These are phyloP conservation scores for Berghia stephanieae DNA, from an alignment of 1,140 invertebrate genomes.

Conservation along the genomic window DNA sequence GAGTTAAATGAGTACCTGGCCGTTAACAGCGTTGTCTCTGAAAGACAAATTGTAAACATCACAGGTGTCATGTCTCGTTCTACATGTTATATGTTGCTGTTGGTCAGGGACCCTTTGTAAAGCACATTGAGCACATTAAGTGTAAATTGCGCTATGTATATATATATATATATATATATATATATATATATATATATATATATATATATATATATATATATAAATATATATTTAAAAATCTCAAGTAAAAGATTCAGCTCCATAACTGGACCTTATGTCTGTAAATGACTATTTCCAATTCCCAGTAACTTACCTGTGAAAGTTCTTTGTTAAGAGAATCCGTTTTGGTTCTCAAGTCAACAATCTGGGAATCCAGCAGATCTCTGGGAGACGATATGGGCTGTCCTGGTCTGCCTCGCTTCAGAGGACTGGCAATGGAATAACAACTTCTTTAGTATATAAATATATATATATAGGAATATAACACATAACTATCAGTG, in stretches of 20 bases:
- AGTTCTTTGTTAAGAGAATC: conserved; percentile 54
- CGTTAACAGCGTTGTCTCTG: no score
- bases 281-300: neutral
- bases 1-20: no score
- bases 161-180: neutral
- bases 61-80: no score
- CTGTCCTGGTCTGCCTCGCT: conserved; percentile 21
- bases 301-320: conserved; percentile 41
- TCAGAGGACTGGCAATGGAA: conserved; percentile 24
- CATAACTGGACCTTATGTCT: no score
- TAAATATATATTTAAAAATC: neutral
- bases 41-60: no score
- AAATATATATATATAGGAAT: neutral
- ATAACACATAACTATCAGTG: neutral
- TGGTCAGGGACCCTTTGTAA: no score
- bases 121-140: neutral
- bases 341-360: conserved; percentile 47
- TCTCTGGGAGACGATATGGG: conserved; percentile 43
- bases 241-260: neutral
- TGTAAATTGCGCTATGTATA: neutral
- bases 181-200: neutral
- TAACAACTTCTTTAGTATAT: neutral
- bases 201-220: neutral
- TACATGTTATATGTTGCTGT: no score
- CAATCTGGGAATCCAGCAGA: conserved; percentile 53